Conservation (phyloP, 2,888 invertebrate species). For the Drepanosiphum platanoidis region DNA sequence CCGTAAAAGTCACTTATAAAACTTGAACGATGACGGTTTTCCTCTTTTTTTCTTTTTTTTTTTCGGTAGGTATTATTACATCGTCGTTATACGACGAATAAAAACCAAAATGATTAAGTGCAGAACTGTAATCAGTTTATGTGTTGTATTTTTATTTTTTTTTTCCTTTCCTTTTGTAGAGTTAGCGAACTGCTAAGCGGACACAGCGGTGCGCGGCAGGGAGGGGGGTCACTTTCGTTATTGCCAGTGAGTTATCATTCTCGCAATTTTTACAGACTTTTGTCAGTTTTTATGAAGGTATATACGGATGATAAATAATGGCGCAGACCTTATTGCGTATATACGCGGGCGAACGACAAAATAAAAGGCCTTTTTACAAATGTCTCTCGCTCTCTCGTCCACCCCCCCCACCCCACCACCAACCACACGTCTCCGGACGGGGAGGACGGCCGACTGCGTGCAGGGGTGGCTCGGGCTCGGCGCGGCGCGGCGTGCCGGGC, state of each 20-base stretch:
- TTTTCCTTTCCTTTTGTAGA: slow-evolving; percentile 23
- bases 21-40: slow-evolving; percentile 37
- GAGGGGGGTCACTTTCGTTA: slow-evolving; percentile 48
- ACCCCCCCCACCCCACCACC: too few relatives aligned
- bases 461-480: not conserved
- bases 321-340: slow-evolving; percentile 57
- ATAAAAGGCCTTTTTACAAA: slow-evolving; percentile 62
- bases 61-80: too few relatives aligned
- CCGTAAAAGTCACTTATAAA: slow-evolving; percentile 57
- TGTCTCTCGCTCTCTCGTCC: too few relatives aligned
- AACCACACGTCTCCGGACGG: too few relatives aligned
- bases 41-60: slow-evolving; percentile 24
- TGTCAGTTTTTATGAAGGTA: slow-evolving; percentile 62
- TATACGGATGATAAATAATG: slow-evolving; percentile 61
- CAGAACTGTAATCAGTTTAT: slow-evolving; percentile 59
- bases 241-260: slow-evolving; percentile 61
- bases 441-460: not conserved
- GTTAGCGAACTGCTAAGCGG: slow-evolving; percentile 53
- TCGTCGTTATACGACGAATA: slow-evolving; percentile 45
- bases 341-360: slow-evolving; percentile 39
- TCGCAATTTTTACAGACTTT: slow-evolving; percentile 59
- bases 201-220: not conserved
- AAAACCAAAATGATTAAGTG: slow-evolving; percentile 62
- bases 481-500: not conserved
- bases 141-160: slow-evolving; percentile 32